These are phyloP conservation scores for Hybos culiciformis DNA, from an alignment of 2,888 invertebrate species.

Conservation along the genomic window DNA sequence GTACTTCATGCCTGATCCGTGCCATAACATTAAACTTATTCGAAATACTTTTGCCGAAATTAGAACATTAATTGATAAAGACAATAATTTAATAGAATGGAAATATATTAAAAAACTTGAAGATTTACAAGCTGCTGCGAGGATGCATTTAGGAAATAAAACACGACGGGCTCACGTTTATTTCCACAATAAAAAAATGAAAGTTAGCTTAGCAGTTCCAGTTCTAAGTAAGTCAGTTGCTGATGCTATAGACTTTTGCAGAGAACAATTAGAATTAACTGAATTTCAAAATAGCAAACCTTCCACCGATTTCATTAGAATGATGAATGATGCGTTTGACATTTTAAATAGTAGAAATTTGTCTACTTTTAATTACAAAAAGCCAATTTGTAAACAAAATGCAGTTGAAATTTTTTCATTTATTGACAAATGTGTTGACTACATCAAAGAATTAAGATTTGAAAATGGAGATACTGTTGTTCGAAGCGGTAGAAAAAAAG, in stretches of 20 bases:
- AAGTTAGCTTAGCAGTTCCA: slow-evolving; percentile 4
- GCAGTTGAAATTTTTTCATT: not conserved
- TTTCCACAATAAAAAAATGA: too few relatives aligned
- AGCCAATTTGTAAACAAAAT: not conserved
- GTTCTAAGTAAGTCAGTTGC: slow-evolving; percentile 17
- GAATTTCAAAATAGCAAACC: slow-evolving; percentile 14
- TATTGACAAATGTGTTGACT: not conserved
- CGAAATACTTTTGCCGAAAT: too few relatives aligned
- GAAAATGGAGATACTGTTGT: too few relatives aligned
- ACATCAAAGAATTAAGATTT: not conserved
- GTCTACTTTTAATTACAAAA: not conserved
- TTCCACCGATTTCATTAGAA: slow-evolving; percentile 15
- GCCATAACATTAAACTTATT: too few relatives aligned
- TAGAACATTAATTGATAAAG: too few relatives aligned
- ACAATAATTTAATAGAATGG: too few relatives aligned
- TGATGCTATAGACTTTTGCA: slow-evolving; percentile 17
- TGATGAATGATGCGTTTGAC: slow-evolving; percentile 18
- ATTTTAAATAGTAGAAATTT: slow-evolving; percentile 16
- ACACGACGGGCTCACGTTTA: too few relatives aligned
- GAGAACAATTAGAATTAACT: slow-evolving; percentile 12
- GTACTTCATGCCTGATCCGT: too few relatives aligned
- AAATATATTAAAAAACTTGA: too few relatives aligned
- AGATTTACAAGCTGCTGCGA: too few relatives aligned
- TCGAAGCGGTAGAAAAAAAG: too few relatives aligned
- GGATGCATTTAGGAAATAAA: too few relatives aligned